Percentiles rank a stretch among this genome's conserved stretches.
Evolutionary conservation across 2,888 invertebrate species (phyloP).

Genomic region (Drosophila monieri): DNA sequence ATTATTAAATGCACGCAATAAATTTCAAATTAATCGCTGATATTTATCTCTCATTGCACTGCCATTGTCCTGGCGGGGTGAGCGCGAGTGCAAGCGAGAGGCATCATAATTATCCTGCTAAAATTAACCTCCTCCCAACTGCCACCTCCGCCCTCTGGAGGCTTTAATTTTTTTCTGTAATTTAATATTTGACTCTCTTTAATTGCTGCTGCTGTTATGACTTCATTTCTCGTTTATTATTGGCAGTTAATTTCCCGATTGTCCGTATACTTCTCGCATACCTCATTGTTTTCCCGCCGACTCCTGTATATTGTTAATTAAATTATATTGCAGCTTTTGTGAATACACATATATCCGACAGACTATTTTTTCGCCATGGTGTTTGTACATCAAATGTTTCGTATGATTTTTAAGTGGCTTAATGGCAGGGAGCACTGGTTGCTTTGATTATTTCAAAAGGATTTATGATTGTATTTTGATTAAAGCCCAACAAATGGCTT

Average conservation of each 20-base stretch:
- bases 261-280: slow-evolving; percentile 33
- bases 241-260: slow-evolving; percentile 22
- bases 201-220: slow-evolving; percentile 45
- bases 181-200: slow-evolving; percentile 31
- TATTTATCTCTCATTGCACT: slow-evolving; percentile 78
- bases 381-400: slow-evolving; percentile 22
- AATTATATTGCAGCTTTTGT: slow-evolving; percentile 50
- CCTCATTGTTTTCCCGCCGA: slow-evolving; percentile 32
- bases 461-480: slow-evolving; percentile 4
- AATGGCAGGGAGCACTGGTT: neutral
- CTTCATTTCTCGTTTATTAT: slow-evolving; percentile 53
- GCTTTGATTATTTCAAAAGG: neutral
- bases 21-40: slow-evolving; percentile 82
- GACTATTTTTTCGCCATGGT: slow-evolving; percentile 11
- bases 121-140: slow-evolving; percentile 15
- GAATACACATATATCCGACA: neutral
- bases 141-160: neutral
- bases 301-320: slow-evolving; percentile 61
- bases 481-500: neutral
- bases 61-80: slow-evolving; percentile 14
- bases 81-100: slow-evolving; percentile 9
- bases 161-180: slow-evolving; percentile 29
- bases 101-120: slow-evolving; percentile 60
- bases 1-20: slow-evolving; percentile 81
- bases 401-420: slow-evolving; percentile 27